phyloP scores from a whole-genome alignment of 2,113 vertebrate species.

The Corapipo altera region DNA sequence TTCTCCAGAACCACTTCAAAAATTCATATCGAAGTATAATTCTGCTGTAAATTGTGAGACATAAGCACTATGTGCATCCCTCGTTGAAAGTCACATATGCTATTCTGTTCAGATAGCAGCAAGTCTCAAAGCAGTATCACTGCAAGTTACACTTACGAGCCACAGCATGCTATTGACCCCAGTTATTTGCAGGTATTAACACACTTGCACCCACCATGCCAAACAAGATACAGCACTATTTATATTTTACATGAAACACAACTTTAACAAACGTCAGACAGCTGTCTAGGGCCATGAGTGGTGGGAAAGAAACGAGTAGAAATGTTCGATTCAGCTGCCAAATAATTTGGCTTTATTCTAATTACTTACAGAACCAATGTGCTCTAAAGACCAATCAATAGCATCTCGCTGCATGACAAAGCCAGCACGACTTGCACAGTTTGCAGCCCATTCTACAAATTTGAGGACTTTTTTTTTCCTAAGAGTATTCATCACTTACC shows the following conservation, averaged over 20 bases:
- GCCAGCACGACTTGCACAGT: background rate
- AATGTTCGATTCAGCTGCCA: background rate
- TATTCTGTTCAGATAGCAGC: background rate
- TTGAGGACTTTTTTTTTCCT: background rate
- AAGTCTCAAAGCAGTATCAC: background rate
- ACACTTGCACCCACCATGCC: background rate
- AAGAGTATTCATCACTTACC: conserved; percentile 78
- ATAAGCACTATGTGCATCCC: background rate
- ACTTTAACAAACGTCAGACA: background rate
- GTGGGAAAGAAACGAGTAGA: background rate
- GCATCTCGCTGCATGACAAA: background rate
- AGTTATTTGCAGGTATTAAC: background rate
- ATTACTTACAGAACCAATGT: background rate
- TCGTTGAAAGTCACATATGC: background rate
- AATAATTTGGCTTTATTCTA: background rate
- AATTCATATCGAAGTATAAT: background rate
- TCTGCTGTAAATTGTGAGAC: background rate
- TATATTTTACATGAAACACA: background rate
- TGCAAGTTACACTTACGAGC: background rate
- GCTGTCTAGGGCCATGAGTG: background rate
- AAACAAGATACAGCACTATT: background rate
- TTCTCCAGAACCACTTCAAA: background rate
- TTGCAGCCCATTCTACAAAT: background rate
- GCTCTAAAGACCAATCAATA: background rate
- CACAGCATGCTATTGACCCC: accelerated